phyloP scores from a whole-genome alignment of 1,140 invertebrate genomes.

The Nasonia vitripennis region DNA sequence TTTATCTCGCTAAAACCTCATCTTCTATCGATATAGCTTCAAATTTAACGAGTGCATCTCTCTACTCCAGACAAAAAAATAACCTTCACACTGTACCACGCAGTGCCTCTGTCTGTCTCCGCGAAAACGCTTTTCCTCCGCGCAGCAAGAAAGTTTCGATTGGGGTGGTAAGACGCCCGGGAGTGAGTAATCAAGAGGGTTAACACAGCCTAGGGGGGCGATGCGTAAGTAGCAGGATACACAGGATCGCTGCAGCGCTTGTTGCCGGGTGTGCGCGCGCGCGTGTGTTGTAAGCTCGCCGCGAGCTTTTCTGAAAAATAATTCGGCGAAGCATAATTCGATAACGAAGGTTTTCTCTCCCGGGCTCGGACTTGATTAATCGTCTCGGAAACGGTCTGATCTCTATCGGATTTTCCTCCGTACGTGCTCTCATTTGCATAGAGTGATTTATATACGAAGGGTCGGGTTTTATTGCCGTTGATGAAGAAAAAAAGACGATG shows the following conservation, averaged over 20 bases:
- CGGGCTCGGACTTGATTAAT: no score
- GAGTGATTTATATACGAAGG: background rate
- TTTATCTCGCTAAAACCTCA: no score
- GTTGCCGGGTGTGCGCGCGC: background rate
- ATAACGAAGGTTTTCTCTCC: no score
- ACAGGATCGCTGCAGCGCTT: background rate
- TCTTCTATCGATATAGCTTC: background rate
- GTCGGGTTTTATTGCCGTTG: background rate
- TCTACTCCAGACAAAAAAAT: background rate
- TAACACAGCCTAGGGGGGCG: background rate
- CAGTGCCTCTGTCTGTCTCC: background rate
- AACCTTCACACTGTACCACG: background rate
- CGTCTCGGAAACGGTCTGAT: no score
- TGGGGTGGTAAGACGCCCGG: background rate
- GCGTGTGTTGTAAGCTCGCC: background rate
- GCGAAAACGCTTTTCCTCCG: background rate
- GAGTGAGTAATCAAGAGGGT: constrained; percentile 17
- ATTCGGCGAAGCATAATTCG: no score
- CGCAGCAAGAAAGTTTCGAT: constrained; percentile 2
- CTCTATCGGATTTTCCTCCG: no score
- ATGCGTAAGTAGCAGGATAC: constrained; percentile 1
- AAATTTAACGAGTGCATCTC: background rate
- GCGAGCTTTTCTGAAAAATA: no score
- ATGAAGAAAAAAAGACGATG: background rate
- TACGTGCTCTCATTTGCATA: background rate